Evolutionary conservation across 64 coral and sea anemone genomes (phyloP), one percentile per base, ranked within the genome.

Genomic region (Montipora foliosa): DNA sequence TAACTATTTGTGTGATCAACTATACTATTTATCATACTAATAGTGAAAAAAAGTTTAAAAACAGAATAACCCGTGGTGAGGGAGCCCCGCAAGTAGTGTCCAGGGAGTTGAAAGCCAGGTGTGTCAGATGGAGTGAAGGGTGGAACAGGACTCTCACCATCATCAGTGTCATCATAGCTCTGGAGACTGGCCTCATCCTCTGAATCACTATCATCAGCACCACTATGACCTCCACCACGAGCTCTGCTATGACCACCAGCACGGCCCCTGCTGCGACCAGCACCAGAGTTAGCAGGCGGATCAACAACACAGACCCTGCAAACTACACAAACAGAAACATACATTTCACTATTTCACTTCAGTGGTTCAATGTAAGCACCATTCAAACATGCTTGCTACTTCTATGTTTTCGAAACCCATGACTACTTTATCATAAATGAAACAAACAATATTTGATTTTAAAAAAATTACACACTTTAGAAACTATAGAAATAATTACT

Each of bases 401-500:
- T 75, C 72, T 24, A 4, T 75, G 29, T 46, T 75, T 75, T 75
- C 7, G 72, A 75, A 75, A 2, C 72, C 20, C 21, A 25, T 75
- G 21, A 75, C 72, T 5, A 25, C 2, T 75, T 75, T 75, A 75
- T 37, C 7, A 37, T 75, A 75, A 75, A 75, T 75, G 21, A 44
- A 75, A 75, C 72, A 75, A 75, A 75, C 72, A 75, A 75, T 25
- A 75, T 25, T 75, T 75, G 72, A 75, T 17, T 17, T 57, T 57
- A 8, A 75, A 25, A 75, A 75, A 75, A 29, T 15, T 8, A 37
- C 11, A 75, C 72, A 25, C 20, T 25, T 24, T 37, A 37, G 17
- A 75, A 75, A 75, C 72, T 75, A 75, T 76, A 76, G 10, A 76
- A 76, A 46, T 76, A 76, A 44, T 8, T 76, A 76, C 74, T 76